phyloP scores from a whole-genome alignment of 1,140 invertebrate genomes.

The Zaprionus capensis region DNA sequence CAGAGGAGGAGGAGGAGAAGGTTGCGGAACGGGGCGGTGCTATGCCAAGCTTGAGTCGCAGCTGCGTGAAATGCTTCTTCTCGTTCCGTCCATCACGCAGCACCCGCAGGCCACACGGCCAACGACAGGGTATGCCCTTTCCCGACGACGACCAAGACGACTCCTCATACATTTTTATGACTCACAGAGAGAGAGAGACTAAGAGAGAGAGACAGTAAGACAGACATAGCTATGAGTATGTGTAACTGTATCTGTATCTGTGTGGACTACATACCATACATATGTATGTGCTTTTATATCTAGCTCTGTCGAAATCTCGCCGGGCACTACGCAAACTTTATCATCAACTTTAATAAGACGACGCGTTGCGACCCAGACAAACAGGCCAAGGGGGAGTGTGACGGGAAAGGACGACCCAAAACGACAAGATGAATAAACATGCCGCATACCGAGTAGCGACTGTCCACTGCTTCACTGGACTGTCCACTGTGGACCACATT shows the following conservation, averaged over 20 bases:
- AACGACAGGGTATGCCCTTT: conserved; percentile 31
- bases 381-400: background rate
- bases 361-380: background rate
- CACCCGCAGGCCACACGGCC: conserved; percentile 20
- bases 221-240: background rate
- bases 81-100: conserved; percentile 1
- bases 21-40: background rate
- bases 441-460: background rate
- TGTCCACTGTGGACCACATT: background rate
- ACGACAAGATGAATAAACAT: conserved; percentile 8
- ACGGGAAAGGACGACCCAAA: background rate
- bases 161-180: conserved; percentile 57
- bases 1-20: too few species aligned
- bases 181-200: conserved; percentile 23
- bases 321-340: conserved; percentile 7
- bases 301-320: background rate
- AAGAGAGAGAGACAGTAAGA: background rate
- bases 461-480: background rate
- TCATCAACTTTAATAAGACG: conserved; percentile 10
- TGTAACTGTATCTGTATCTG: conserved; percentile 5
- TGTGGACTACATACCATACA: conserved; percentile 5
- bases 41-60: conserved; percentile 32
- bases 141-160: conserved; percentile 22
- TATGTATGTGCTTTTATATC: conserved; percentile 9
- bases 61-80: conserved; percentile 44